These are phyloP conservation scores for Argyrosomus regius DNA, from an alignment of 2,797 vertebrate genomes.

Conservation along the genomic window DNA sequence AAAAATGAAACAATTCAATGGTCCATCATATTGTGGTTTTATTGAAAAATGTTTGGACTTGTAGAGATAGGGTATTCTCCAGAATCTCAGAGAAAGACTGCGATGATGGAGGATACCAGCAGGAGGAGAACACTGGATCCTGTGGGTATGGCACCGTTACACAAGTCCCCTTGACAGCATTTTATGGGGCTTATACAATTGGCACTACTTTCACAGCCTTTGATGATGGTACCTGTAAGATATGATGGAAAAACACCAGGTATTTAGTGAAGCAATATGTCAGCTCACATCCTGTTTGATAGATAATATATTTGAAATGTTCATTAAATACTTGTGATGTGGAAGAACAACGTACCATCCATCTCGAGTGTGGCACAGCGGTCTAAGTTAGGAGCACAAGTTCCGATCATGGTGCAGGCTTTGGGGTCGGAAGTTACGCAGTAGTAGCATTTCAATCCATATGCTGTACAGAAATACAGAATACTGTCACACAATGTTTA, in stretches of 20 bases:
- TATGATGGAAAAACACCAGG: neutral
- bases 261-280: too few relatives aligned
- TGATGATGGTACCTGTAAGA: neutral
- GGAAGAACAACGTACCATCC: too few relatives aligned
- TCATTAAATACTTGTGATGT: too few relatives aligned
- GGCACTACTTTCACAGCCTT: rapidly evolving
- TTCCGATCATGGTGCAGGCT: too few relatives aligned
- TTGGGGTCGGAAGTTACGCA: neutral
- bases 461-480: neutral
- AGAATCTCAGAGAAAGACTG: conserved; percentile 4
- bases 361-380: too few relatives aligned
- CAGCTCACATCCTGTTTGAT: too few relatives aligned
- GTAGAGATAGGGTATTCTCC: too few relatives aligned
- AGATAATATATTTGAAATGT: too few relatives aligned
- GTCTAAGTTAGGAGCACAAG: too few relatives aligned
- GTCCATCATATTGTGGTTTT: too few relatives aligned
- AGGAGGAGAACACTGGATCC: conserved; percentile 39
- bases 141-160: conserved; percentile 24
- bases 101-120: conserved; percentile 41
- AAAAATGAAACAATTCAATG: too few relatives aligned
- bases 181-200: rapidly evolving
- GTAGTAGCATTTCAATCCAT: neutral
- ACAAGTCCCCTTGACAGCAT: conserved; percentile 47
- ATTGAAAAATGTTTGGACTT: too few relatives aligned
- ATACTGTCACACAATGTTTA: neutral